Evolutionary conservation across 2,113 vertebrate species (phyloP), one percentile per base, ranked within the genome.

Genomic region (Eptesicus fuscus): DNA sequence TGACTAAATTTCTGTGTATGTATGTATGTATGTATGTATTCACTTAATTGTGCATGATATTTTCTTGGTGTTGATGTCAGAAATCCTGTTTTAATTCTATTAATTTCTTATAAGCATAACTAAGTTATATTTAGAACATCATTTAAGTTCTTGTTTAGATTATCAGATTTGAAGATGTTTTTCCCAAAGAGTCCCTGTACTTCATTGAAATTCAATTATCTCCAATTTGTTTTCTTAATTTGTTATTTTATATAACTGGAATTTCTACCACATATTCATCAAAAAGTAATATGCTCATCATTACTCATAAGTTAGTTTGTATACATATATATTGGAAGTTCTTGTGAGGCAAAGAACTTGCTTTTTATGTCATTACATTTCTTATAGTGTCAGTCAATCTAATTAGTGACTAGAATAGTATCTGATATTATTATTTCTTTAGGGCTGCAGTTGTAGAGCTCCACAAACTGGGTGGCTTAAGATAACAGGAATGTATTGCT

Each of bases 1-100:
- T 90, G 95, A 88, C 23, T 78, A 74, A 84, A 28, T 25, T 74
- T 91, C 88, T 88, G n/a, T n/a, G n/a, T n/a, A n/a, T n/a, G n/a
- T n/a, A 47, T 94, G 37, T 40, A 56, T 49, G 16, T 83, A 70
- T 90, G n/a, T 83, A 71, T 83, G 17, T n/a, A 61, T 5, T 78
- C 2, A 17, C 93, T 91, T 96, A 94, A 95, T 90, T 94, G 89
- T 79, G n/a, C 63, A 71, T 90, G 63, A 51, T 73, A 87, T 82
- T 83, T 93, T 69, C 51, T 53, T 85, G 20, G 76, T 70, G 69
- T 80, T 63, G n/a, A 87, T 88, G 78, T 83, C 63, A 88, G 86
- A 82, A 74, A 93, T 83, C 73, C 88, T 90, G 4, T 51, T 90
- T 83, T 88, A 91, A 83, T 86, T 78, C 78, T 94, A 9, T 32